Percentiles rank a stretch among this genome's conserved stretches.
These are phyloP conservation scores for Rhagologus leucostigma DNA, from an alignment of 2,113 vertebrate genomes.

Conservation along the genomic window DNA sequence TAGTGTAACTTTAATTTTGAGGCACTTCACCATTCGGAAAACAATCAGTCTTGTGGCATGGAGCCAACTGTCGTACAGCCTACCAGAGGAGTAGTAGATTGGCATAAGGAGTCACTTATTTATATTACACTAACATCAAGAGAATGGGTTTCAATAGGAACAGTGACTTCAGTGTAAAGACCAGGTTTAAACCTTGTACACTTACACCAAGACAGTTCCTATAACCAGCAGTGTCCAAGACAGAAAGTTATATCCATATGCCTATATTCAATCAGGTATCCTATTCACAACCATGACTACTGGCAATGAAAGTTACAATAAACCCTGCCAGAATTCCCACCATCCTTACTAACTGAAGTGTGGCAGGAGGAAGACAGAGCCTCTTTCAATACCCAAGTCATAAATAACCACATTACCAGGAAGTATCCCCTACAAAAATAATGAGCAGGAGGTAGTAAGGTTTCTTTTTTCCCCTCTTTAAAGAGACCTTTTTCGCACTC, in stretches of 20 bases:
- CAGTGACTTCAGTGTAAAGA: neutral
- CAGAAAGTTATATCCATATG: neutral
- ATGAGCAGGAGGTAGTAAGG: neutral
- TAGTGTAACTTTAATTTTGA: constrained; percentile 41
- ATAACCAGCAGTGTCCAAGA: neutral
- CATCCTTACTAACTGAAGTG: neutral
- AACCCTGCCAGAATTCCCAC: neutral
- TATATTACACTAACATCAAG: neutral
- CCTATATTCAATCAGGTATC: neutral
- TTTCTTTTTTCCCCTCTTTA: neutral
- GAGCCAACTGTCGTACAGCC: neutral
- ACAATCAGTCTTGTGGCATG: neutral
- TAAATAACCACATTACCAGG: neutral
- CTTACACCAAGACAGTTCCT: neutral
- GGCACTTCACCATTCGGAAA: constrained; percentile 2
- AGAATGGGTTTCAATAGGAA: neutral
- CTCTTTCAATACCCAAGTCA: neutral
- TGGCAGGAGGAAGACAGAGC: neutral
- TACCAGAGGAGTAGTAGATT: neutral
- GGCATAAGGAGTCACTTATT: neutral
- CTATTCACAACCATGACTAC: neutral
- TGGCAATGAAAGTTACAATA: neutral
- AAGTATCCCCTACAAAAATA: neutral
- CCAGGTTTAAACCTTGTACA: neutral
- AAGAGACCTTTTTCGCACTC: neutral